Evolutionary conservation across 2,797 vertebrate genomes (phyloP).

Genomic region (Tauraco hartlaubi): DNA sequence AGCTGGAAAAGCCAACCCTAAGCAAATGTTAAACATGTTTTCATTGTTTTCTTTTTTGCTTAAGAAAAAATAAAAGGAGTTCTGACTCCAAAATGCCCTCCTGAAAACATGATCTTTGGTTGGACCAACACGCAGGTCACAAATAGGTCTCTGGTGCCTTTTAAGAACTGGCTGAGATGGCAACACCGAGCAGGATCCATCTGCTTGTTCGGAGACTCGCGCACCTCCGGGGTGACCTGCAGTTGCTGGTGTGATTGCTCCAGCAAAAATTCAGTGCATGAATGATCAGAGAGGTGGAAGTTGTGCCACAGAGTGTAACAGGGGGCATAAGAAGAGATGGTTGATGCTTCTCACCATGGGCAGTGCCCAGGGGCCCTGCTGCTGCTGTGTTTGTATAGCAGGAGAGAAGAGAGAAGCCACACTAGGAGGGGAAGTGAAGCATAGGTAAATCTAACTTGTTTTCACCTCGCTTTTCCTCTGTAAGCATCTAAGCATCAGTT

Average conservation of each 20-base stretch:
- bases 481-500: background rate
- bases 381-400: accelerated
- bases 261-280: background rate
- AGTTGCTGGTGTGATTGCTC: background rate
- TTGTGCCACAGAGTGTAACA: accelerated
- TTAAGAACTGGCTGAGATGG: background rate
- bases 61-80: background rate
- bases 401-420: background rate
- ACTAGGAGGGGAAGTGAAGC: background rate
- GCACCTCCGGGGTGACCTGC: background rate
- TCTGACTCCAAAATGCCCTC: background rate
- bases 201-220: background rate
- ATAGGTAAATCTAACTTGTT: background rate
- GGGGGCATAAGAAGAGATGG: background rate
- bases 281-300: background rate
- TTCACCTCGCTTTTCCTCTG: background rate
- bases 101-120: background rate
- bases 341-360: accelerated
- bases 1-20: background rate
- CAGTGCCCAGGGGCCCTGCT: accelerated
- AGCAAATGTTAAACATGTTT: background rate
- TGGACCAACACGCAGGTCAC: background rate
- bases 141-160: background rate
- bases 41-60: background rate
- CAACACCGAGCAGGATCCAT: background rate